phyloP scores from a whole-genome alignment of 1,140 invertebrate species.

The Philaenus spumarius region DNA sequence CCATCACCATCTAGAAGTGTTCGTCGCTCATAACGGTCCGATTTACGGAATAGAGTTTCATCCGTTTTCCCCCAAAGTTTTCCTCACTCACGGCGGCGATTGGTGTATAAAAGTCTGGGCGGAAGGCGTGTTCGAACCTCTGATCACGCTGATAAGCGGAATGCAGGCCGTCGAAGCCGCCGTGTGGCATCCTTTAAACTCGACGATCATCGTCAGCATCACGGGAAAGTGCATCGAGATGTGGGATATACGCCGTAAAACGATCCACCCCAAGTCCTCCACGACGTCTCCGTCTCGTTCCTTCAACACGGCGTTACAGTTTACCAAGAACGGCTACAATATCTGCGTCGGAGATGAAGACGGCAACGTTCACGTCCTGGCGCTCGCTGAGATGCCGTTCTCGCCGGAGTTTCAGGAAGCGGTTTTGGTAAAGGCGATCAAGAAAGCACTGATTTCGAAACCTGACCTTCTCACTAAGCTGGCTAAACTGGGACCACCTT shows the following conservation, averaged over 20 bases:
- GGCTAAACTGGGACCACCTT: conserved; percentile 12
- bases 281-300: background rate
- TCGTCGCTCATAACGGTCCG: conserved; percentile 46
- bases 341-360: conserved; percentile 9
- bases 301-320: conserved; percentile 9
- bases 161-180: conserved; percentile 41
- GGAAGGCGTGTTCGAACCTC: conserved; percentile 29
- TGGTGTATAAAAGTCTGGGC: conserved; percentile 52
- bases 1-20: conserved; percentile 36
- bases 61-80: conserved; percentile 44
- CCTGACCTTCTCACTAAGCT: conserved; percentile 1
- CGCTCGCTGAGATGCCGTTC: conserved; percentile 14
- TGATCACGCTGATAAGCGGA: conserved; percentile 23
- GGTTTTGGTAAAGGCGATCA: conserved; percentile 4
- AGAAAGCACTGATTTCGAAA: conserved; percentile 2
- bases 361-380: conserved; percentile 19
- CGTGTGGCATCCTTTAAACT: conserved; percentile 48
- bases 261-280: conserved; percentile 17
- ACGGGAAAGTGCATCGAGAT: conserved; percentile 39
- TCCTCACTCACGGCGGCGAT: conserved; percentile 49
- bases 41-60: conserved; percentile 49
- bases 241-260: conserved; percentile 31
- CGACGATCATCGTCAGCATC: conserved; percentile 49
- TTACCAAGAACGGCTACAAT: conserved; percentile 10
- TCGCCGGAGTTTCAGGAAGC: conserved; percentile 14